Evolutionary conservation across 2,113 vertebrate species (phyloP), one percentile per base, ranked within the genome.

Genomic region (Myodes glareolus): DNA sequence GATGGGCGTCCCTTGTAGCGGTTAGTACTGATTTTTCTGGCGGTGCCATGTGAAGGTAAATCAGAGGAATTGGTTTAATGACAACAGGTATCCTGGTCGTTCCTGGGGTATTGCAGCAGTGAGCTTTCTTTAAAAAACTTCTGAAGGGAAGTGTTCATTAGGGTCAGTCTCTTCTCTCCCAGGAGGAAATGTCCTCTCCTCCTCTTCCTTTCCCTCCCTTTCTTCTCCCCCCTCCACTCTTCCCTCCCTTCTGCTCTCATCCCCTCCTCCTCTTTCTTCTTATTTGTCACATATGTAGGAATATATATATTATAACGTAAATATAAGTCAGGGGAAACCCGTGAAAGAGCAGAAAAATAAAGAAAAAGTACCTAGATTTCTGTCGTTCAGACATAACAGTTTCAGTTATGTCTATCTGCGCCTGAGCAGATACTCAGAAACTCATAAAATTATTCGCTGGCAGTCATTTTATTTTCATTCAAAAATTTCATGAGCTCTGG

Each of bases 41-140:
- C 89, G 63, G 58, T 52, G 1, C 50, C 72, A 68, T 94, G 39
- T 80, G 94, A 72, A 45, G 11, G 65, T 95, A 91, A 82, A 65
- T 72, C 93, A 97, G 85, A 97, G 86, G 91, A 97, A 94, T 92
- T 86, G 89, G 47, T 87, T 97, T 93, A 95, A 52, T 52, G 80
- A 87, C 58, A 87, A 75, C 75, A 94, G 73, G 65, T 96, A 94
- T 88, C 39, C 14, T 61, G 86, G 85, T 94, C 36, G 19, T 91
- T 96, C 68, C 91, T 84, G 65, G 89, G 67, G 86, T 88, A 23
- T 92, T 88, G 73, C 10, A 80, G 55, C 80, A 89, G 72, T 88
- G 39, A 25, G 25, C 84, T 94, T 96, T 72, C 75, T 94, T 81
- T 65, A 92, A 91, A 92, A 81, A 75, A 11, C 47, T 58, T 72